These are phyloP conservation scores for Microtus richardsoni DNA, from an alignment of 2,113 vertebrate species.

Conservation along the genomic window DNA sequence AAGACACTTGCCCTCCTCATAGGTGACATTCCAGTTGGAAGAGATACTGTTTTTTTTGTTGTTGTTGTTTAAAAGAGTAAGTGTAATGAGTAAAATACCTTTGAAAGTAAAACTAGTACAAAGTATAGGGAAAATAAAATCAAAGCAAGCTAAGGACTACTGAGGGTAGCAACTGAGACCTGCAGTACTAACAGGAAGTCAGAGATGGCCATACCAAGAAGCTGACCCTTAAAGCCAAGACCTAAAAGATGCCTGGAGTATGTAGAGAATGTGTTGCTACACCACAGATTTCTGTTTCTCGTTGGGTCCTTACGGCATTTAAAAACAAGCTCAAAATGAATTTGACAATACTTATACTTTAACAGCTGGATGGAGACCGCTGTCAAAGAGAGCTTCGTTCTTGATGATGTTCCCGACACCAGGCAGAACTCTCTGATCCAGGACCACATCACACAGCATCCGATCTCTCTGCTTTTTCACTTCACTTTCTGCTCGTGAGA, in stretches of 20 bases:
- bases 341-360: slow-evolving; percentile 83
- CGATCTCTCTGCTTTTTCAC: slow-evolving; percentile 87
- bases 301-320: neutral
- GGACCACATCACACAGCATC: slow-evolving; percentile 94
- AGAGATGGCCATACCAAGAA: neutral
- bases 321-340: neutral
- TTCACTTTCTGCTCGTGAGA: slow-evolving; percentile 88
- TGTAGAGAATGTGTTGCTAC: neutral
- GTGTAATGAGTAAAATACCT: neutral
- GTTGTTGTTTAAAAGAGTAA: neutral
- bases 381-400: slow-evolving; percentile 96
- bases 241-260: neutral
- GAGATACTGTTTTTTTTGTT: neutral
- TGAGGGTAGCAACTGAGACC: fast-evolving
- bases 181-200: neutral
- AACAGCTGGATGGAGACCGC: slow-evolving; percentile 92
- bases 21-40: neutral
- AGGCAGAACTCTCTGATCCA: slow-evolving; percentile 95
- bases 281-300: neutral
- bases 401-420: slow-evolving; percentile 99
- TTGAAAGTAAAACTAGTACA: neutral
- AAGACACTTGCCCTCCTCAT: neutral
- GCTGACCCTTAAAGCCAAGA: neutral
- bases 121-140: neutral
- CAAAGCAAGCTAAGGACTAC: neutral